Conservation (phyloP, 2,888 invertebrate species). For the Spisula subtruncata region DNA sequence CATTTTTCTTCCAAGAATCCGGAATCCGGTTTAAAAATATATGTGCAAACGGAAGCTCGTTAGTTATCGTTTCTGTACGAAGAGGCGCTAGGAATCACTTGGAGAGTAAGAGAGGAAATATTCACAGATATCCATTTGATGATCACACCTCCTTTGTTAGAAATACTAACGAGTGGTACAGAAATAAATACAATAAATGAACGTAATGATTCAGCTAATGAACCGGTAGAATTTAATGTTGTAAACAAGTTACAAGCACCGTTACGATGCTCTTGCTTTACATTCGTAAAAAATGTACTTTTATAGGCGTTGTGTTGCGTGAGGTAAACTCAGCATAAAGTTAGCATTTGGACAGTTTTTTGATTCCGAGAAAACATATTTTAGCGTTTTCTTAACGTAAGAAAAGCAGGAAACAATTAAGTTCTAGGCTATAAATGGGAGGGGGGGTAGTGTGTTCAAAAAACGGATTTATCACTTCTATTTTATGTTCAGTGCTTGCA, state of each 20-base stretch:
- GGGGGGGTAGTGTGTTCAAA: no score
- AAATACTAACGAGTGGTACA: constrained; percentile 21
- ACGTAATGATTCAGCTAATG: not conserved
- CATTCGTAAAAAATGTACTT: no score
- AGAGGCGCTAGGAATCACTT: not conserved
- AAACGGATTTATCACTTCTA: no score
- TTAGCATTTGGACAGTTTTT: no score
- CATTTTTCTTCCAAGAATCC: not conserved
- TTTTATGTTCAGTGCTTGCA: no score
- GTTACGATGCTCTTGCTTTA: not conserved
- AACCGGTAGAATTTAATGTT: not conserved
- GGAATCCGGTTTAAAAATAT: not conserved
- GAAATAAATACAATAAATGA: not conserved
- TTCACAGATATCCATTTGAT: not conserved
- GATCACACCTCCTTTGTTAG: not conserved
- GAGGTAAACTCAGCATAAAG: no score
- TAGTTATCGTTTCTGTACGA: not conserved
- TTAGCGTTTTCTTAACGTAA: no score
- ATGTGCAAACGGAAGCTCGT: not conserved
- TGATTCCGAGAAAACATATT: no score
- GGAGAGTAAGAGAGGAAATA: not conserved
- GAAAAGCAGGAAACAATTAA: no score
- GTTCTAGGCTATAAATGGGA: no score
- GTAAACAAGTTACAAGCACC: not conserved
- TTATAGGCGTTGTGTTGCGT: no score